Conservation (phyloP, 2,888 invertebrate species). For the Mimas tiliae region DNA sequence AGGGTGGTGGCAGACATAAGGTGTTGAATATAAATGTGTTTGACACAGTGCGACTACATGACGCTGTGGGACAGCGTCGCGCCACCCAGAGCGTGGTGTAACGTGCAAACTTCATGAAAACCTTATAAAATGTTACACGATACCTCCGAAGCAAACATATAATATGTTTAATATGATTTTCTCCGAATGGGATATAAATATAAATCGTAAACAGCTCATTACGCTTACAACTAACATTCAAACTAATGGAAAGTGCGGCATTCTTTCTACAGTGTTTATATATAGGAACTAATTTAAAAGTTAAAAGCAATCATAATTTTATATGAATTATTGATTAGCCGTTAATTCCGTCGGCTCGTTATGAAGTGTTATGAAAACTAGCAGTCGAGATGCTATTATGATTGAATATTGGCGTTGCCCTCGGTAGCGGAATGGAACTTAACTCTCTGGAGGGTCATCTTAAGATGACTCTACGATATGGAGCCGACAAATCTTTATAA, state of each 20-base stretch:
- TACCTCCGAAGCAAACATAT: constrained; percentile 28
- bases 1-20: constrained; percentile 52
- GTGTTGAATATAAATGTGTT: constrained; percentile 67
- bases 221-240: constrained; percentile 20
- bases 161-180: constrained; percentile 2
- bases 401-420: constrained; percentile 53
- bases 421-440: constrained; percentile 25
- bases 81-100: constrained; percentile 50
- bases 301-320: constrained; percentile 50
- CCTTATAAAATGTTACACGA: constrained; percentile 37
- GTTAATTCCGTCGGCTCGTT: constrained; percentile 63
- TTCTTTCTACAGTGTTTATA: constrained; percentile 27
- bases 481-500: too few species aligned
- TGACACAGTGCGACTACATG: constrained; percentile 52
- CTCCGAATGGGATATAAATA: background rate
- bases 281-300: constrained; percentile 38
- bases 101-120: constrained; percentile 38
- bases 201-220: constrained; percentile 12
- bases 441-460: background rate
- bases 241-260: constrained; percentile 23
- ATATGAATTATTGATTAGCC: constrained; percentile 67
- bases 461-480: background rate
- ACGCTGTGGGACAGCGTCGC: constrained; percentile 63
- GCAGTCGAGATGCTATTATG: constrained; percentile 60
- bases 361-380: constrained; percentile 63